A percentile compares a stretch with the other conserved stretches of the same genome.
Evolutionary conservation across 2,797 vertebrate genomes (phyloP).

Genomic region (Tragopan temminckii): DNA sequence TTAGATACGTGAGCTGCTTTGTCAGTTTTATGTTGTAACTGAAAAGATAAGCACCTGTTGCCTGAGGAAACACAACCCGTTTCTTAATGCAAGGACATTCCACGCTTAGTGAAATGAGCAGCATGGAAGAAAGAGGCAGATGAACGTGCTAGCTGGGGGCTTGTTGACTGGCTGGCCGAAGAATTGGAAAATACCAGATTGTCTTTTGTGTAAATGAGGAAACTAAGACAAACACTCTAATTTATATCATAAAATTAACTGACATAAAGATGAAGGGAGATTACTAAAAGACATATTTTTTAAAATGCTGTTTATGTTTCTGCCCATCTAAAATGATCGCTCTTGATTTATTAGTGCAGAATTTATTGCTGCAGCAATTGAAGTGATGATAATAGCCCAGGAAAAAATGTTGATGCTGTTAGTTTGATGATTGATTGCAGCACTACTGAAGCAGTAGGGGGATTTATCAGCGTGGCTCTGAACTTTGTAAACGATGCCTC

Average conservation of each 20-base stretch:
- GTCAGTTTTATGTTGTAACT: slow-evolving; percentile 45
- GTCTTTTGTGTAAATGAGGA: slow-evolving; percentile 30
- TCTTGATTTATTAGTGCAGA: slow-evolving; percentile 77
- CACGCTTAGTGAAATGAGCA: slow-evolving; percentile 28
- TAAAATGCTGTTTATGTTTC: slow-evolving; percentile 60
- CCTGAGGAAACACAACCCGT: slow-evolving; percentile 70
- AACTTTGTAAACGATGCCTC: slow-evolving; percentile 78
- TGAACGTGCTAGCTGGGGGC: fast-evolving
- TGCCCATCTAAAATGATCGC: slow-evolving; percentile 64
- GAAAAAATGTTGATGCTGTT: slow-evolving; percentile 81
- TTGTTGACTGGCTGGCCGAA: neutral
- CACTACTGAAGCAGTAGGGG: slow-evolving; percentile 53
- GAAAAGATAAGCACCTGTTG: slow-evolving; percentile 77
- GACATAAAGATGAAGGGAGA: slow-evolving; percentile 14
- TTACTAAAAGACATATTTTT: slow-evolving; percentile 47
- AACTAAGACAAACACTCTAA: neutral
- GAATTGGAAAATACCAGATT: neutral
- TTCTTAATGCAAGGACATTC: slow-evolving; percentile 59
- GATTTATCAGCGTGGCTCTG: slow-evolving; percentile 76
- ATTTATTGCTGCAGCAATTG: slow-evolving; percentile 71
- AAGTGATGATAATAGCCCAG: slow-evolving; percentile 79
- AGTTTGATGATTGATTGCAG: slow-evolving; percentile 79
- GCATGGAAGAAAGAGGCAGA: slow-evolving; percentile 46
- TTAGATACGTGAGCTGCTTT: slow-evolving; percentile 64
- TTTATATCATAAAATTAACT: neutral